phyloP scores from a whole-genome alignment of 2,888 invertebrate species.

The Agrotis puta region DNA sequence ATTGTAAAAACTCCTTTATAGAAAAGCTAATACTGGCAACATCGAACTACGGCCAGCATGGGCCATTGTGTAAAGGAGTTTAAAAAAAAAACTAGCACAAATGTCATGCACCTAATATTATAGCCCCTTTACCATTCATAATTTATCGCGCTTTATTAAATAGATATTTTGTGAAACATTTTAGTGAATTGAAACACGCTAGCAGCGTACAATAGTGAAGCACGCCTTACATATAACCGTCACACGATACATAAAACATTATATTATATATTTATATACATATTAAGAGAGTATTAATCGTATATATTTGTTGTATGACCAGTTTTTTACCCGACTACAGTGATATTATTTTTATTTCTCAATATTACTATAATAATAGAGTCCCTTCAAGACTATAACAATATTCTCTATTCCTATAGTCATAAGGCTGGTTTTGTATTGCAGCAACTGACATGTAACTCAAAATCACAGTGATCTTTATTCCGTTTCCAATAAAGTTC shows the following conservation, averaged over 20 bases:
- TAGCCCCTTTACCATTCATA: constrained; percentile 47
- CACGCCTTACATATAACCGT: constrained; percentile 41
- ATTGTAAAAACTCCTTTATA: constrained; percentile 25
- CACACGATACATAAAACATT: constrained; percentile 18
- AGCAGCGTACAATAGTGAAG: constrained; percentile 25
- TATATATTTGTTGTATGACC: constrained; percentile 36
- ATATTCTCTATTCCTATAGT: too few species aligned
- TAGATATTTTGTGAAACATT: constrained; percentile 35
- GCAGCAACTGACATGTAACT: background rate
- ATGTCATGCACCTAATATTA: constrained; percentile 56
- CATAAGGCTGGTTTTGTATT: too few species aligned
- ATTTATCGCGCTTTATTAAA: constrained; percentile 14
- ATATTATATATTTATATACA: constrained; percentile 37
- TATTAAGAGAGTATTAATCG: constrained; percentile 29
- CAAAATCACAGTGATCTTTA: background rate
- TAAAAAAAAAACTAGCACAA: constrained; percentile 60
- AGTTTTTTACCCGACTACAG: constrained; percentile 36
- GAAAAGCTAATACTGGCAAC: constrained; percentile 8
- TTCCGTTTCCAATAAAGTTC: background rate
- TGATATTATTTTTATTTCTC: background rate
- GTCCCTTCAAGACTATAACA: background rate
- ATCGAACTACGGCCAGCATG: background rate
- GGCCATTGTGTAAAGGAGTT: constrained; percentile 25
- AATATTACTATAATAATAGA: background rate
- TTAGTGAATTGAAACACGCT: constrained; percentile 31